Evolutionary conservation across 2,113 vertebrate species (phyloP), one percentile per base, ranked within the genome.

Genomic region (Sorex fumeus): DNA sequence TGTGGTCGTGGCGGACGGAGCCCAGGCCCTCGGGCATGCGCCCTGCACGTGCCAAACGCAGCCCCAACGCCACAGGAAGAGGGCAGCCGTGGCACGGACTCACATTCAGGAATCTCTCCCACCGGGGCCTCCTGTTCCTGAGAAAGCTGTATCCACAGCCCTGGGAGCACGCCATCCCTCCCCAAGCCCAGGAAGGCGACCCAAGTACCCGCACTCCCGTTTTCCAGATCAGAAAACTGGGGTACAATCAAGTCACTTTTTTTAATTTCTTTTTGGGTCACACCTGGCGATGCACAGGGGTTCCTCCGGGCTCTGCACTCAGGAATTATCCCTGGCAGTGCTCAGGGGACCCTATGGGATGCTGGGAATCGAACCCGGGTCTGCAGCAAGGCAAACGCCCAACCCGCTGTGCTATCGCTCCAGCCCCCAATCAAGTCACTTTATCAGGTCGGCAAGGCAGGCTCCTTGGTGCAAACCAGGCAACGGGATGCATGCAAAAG

Each of bases 171-270:
- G 40, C 28, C 27, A 43, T 71, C 62, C 32, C 70, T 77, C 66
- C 27, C 53, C 75, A 50, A 86, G n/a, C 16, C 18, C 72, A 64
- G 0, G 8, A 23, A 78, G 13, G 28, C 69, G 36, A 47, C 28
- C 71, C 47, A 71, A 76, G n/a, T 66, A 66, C 43, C 57, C 92
- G 84, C 45, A 93, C 25, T 47, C 30, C 47, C 15, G 50, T 82
- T 93, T 84, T 74, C 62, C 53, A 71, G 47, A 84, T 18, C 40
- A 81, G 43, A 84, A 91, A 92, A 28, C 13, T 16, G 18, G 40
- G 64, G 40, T 23, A 50, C 4, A 19, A 40, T 69, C 86, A 81
- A 82, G 57, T 64, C 70, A 36, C 7, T 70, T 74, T 45, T n/a
- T n/a, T n/a, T n/a, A n/a, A n/a, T n/a, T n/a, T n/a, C n/a, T n/a